Base-by-base conservation (phyloP, 1,140 invertebrate genomes). In the Drosophila sproati region DNA sequence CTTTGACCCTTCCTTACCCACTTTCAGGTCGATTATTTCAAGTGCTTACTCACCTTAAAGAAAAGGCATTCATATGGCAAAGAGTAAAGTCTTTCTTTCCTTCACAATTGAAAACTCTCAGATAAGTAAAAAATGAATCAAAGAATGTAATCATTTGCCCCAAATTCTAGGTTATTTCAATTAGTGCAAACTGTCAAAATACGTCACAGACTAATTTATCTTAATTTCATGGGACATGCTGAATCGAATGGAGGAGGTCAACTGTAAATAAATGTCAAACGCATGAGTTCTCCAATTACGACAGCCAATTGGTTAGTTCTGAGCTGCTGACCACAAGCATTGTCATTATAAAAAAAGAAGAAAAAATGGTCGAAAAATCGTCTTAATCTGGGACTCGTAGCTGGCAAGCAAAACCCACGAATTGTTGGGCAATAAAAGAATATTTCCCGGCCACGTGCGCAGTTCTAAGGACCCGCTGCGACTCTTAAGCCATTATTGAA, bases 401-500 rank as follows among this genome's bases (percentile, higher is more conserved):
- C n/a, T 20, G 34, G 12, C n/a, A 45, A 47, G n/a, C 34, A 29
- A 45, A 77, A 32, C 43, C 10, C 37, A 37, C 63, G 51, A 74
- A 41, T 64, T 57, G 63, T 59, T 66, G 45, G 35, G 51, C 59
- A 63, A 60, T 77, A 69, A 86, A 86, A 72, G 47, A 50, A 61
- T 57, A 71, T 71, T 77, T 77, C 64, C 51, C 47, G 52, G 61
- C 50, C 52, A 73, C 67, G 34, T 55, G 48, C 20, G 20, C 59
- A 62, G 75, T 28, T 52, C 48, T 47, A 32, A 28, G 3, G 3
- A 1, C 8, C 8, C 35, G n/a, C 32, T 37, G 35, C 51, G 39
- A 3, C 52, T 54, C 62, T 73, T 64, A 62, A 80, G 55, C 55
- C 77, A 63, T 73, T 77, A 66, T 88, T 72, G 54, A 77, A 82